Percentiles rank a stretch among this genome's conserved stretches.
Conservation (phyloP, 2,888 invertebrate species). For the Malachius bipustulatus region DNA sequence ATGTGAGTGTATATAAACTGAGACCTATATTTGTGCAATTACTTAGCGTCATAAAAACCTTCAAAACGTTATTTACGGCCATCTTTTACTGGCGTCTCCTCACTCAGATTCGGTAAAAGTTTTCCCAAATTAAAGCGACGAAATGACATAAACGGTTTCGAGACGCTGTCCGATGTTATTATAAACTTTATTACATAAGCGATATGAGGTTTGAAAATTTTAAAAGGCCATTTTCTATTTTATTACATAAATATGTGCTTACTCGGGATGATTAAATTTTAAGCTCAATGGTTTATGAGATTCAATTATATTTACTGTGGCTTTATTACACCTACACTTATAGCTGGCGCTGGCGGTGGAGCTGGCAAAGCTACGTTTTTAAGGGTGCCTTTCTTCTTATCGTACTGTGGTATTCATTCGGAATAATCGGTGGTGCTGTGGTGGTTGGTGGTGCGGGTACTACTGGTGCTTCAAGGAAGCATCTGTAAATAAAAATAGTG, state of each 20-base stretch:
- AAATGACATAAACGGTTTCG: slow-evolving; percentile 7
- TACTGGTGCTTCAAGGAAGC: too few relatives aligned
- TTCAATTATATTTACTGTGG: slow-evolving; percentile 24
- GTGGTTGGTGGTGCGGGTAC: too few relatives aligned
- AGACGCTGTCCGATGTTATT: slow-evolving; percentile 17
- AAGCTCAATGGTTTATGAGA: slow-evolving; percentile 20
- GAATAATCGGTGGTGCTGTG: too few relatives aligned
- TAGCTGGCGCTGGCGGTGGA: too few relatives aligned
- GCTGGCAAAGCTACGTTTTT: too few relatives aligned
- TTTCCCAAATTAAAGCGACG: slow-evolving; percentile 1
- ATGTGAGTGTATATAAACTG: background rate
- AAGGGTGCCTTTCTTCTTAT: too few relatives aligned
- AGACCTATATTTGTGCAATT: background rate
- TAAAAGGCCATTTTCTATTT: slow-evolving; percentile 25
- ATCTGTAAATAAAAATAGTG: too few relatives aligned
- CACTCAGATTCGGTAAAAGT: background rate
- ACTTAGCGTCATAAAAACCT: slow-evolving; percentile 1
- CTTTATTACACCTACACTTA: too few relatives aligned
- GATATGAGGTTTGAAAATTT: slow-evolving; percentile 22
- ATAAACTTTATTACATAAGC: slow-evolving; percentile 21
- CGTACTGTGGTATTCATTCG: too few relatives aligned
- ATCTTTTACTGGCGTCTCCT: background rate
- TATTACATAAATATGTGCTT: slow-evolving; percentile 20
- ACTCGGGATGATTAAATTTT: slow-evolving; percentile 24
- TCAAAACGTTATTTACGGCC: background rate